phyloP scores from a whole-genome alignment of 1,140 invertebrate species.

The Piezodorus guildinii region DNA sequence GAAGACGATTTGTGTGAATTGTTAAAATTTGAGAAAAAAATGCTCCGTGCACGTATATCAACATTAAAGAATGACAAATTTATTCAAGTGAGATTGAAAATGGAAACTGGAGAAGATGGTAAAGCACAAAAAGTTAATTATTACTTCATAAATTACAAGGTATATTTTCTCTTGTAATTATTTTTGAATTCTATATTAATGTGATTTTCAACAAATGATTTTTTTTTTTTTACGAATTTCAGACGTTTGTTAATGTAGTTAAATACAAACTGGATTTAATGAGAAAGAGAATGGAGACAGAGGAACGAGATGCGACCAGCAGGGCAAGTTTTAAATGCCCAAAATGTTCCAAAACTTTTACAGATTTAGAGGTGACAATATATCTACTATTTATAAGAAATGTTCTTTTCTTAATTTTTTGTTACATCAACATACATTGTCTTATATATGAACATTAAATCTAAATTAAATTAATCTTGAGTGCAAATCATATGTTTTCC shows the following conservation, averaged over 20 bases:
- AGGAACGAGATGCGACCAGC: slow-evolving; percentile 86
- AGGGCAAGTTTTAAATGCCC: slow-evolving; percentile 91
- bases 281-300: slow-evolving; percentile 87
- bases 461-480: too few relatives aligned
- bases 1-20: slow-evolving; percentile 93
- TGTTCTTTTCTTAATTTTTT: too few relatives aligned
- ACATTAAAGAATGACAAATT: slow-evolving; percentile 86
- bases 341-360: slow-evolving; percentile 81
- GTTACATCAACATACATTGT: too few relatives aligned
- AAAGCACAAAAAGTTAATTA: slow-evolving; percentile 95
- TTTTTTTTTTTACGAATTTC: slow-evolving; percentile 29
- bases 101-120: slow-evolving; percentile 91
- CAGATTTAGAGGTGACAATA: slow-evolving; percentile 55
- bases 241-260: slow-evolving; percentile 90
- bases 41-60: slow-evolving; percentile 74
- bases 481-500: neutral
- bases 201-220: neutral
- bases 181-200: too few relatives aligned
- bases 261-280: slow-evolving; percentile 95
- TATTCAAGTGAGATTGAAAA: slow-evolving; percentile 80
- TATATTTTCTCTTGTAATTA: slow-evolving; percentile 28
- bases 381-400: neutral
- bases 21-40: slow-evolving; percentile 88
- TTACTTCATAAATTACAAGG: slow-evolving; percentile 95
- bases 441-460: too few relatives aligned